phyloP scores from a whole-genome alignment of 2,797 vertebrate species.

The Pelochelys cantorii region DNA sequence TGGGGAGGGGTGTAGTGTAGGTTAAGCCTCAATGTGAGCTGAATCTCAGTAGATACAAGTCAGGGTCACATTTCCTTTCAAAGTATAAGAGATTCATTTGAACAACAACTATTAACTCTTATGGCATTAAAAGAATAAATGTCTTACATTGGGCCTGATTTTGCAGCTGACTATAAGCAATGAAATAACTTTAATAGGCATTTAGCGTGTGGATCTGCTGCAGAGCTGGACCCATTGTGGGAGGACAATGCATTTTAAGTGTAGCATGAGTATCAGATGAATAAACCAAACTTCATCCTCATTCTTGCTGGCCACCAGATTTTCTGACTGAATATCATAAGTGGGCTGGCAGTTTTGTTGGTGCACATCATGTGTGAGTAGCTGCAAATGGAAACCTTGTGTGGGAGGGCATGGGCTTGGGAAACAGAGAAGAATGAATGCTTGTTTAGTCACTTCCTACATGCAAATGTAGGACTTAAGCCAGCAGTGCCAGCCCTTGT shows the following conservation, averaged over 20 bases:
- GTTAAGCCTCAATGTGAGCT: background rate
- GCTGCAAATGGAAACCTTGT: background rate
- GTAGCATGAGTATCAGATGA: background rate
- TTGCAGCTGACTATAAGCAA: background rate
- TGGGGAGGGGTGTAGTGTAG: no score
- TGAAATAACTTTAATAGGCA: background rate
- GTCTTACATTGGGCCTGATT: background rate
- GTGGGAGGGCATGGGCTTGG: background rate
- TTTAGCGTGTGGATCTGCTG: background rate
- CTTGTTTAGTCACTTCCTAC: background rate
- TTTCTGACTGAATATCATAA: background rate
- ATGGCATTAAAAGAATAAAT: background rate
- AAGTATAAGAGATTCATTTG: background rate
- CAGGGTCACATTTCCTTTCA: background rate
- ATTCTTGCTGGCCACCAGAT: background rate
- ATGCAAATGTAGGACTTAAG: background rate
- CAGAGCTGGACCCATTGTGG: background rate
- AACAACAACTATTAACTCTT: background rate
- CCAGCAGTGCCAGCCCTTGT: background rate
- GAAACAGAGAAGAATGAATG: background rate
- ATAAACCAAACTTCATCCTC: background rate
- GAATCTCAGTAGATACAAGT: background rate
- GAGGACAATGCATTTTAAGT: background rate
- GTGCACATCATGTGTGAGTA: background rate
- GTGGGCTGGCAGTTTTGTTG: background rate